Base-by-base conservation (phyloP, 2,113 vertebrate species). In the Entomyzon cyanotis region DNA sequence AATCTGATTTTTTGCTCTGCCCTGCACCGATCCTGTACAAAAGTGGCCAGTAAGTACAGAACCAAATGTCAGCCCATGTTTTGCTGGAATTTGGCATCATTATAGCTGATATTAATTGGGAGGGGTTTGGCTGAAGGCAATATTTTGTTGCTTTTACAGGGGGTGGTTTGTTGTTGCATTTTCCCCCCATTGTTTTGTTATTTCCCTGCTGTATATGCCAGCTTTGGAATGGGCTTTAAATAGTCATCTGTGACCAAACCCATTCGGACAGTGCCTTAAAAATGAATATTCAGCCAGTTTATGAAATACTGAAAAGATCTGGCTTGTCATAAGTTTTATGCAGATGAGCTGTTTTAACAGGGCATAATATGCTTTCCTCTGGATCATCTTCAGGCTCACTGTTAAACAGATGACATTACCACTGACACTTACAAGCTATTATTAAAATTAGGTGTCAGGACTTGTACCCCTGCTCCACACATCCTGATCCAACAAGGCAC, bases 41-140 rank as follows among this genome's bases (percentile, higher is more conserved):
- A 95, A 98, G 96, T n/a, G 99, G 99, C 98, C 98, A 99, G 99
- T 99, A 98, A 99, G 99, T 99, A 97, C 41, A 62, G 30, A 91
- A 91, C 73, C 30, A 63, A 71, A 60, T 31, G 35, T 50, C 59
- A n/a, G 42, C 24, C 63, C 60, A 3, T 30, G 30, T 89, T 91
- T 65, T 84, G 31, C 27, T 84, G 55, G 60, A 87, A 46, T 46
- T 60, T 60, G 28, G 49, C 55, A 11, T 10, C 8, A 2, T 56
- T 78, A n/a, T 44, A 67, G 60, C 80, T 68, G 65, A 84, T 10
- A 10, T 39, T 73, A 47, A 63, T 74, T 5, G 31, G 49, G 41
- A 93, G n/a, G 37, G 60, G 24, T 19, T 94, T 94, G 85, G 55
- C 85, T 75, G 27, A 53, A 75, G 73, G 90, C 87, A 49, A 2